These are phyloP conservation scores for Alviniconcha marisindica DNA, from an alignment of 1,140 invertebrate genomes.

Conservation along the genomic window DNA sequence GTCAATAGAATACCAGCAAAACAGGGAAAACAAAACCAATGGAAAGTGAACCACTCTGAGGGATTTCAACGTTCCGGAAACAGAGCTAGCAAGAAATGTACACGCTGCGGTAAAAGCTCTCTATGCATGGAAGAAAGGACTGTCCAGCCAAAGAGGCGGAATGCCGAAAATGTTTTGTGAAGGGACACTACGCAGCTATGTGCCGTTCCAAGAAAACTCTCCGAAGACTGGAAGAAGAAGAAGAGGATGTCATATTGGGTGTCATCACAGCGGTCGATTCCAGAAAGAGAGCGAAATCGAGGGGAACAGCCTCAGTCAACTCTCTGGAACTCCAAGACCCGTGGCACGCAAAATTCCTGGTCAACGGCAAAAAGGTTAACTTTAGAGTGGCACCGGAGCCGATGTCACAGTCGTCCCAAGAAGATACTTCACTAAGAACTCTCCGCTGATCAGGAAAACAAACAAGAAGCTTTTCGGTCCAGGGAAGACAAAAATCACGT, in stretches of 20 bases:
- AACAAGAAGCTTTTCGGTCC: conserved; percentile 4
- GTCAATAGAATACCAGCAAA: neutral
- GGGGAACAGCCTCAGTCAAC: neutral
- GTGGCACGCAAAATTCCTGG: neutral
- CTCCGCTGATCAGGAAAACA: neutral
- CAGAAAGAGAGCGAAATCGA: neutral
- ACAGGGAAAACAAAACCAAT: neutral
- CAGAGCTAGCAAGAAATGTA: neutral
- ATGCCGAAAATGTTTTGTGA: neutral
- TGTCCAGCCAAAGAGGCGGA: conserved; percentile 1
- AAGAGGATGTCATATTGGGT: neutral
- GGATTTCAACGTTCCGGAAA: neutral
- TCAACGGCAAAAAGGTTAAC: neutral
- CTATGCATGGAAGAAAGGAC: neutral
- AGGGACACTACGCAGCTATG: neutral
- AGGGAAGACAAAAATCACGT: neutral
- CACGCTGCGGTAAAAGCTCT: neutral
- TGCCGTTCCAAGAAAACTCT: neutral
- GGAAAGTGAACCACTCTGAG: neutral
- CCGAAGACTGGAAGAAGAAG: neutral
- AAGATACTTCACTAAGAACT: neutral
- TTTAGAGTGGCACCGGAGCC: neutral
- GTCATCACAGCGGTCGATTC: neutral
- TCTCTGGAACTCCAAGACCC: neutral
- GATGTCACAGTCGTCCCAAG: neutral